Evolutionary conservation across 1,140 invertebrate species (phyloP), one percentile per base, ranked within the genome.

Genomic region (Cecropterus lyciades): DNA sequence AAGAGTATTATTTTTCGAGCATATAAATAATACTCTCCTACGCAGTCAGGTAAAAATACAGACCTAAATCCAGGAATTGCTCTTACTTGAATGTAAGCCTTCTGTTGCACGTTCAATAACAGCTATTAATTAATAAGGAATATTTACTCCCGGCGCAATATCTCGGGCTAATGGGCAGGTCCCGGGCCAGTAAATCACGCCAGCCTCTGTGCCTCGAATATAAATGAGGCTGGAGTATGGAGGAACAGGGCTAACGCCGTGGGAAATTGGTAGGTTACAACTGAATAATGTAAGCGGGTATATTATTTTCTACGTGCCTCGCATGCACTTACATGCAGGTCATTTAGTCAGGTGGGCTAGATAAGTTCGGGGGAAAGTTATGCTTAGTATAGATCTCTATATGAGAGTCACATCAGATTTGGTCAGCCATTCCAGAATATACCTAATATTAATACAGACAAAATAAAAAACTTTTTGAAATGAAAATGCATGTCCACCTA

Each of bases 141-240:
- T 59, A 59, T 59, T 59, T 27, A 59, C 42, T 33, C 56, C 3
- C 46, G 17, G 24, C 45, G 46, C 42, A 55, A 55, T 55, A 42
- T 55, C 37, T n/a, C 33, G 13, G 33, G 7, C 27, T 55, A 55
- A 55, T 55, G 33, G 52, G 33, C 52, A 33, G 5, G 16, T 30
- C 15, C 33, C 33, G 14, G 56, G 43, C 9, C 24, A 20, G 56
- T 59, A 48, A 46, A 59, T 59, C 56, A 59, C 43, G 24, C 56
- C 16, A 48, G 48, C 24, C 43, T 51, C 20, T 59, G 56, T 59
- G 56, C 20, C 14, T 43, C 14, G 56, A 59, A 59, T 59, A 59
- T 46, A 45, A 59, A 59, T 59, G 48, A 59, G 43, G 43, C 43
- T 46, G n/a, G n/a, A n/a, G 56, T 24, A 13, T 24, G 56, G 14